Conservation (phyloP, 2,113 vertebrate species). For the Synchiropus splendidus region DNA sequence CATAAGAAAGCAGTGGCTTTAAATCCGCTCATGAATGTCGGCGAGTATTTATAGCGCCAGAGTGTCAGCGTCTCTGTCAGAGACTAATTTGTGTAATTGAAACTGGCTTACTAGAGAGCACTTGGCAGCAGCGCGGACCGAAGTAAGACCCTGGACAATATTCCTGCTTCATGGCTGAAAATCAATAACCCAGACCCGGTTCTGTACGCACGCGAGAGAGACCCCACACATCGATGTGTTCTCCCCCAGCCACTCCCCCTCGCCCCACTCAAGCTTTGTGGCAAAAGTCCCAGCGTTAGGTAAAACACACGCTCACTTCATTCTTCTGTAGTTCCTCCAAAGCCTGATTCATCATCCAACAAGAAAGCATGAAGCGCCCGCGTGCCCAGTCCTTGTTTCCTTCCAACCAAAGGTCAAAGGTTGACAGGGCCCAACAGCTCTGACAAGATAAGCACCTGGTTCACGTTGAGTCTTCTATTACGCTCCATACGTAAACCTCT, state of each 20-base stretch:
- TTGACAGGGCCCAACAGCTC: conserved; percentile 77
- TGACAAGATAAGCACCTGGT: conserved; percentile 85
- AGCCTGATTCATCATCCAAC: conserved; percentile 75
- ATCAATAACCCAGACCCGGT: conserved; percentile 36
- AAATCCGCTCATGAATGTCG: too few relatives aligned
- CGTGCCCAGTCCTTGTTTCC: conserved; percentile 57
- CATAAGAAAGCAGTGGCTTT: too few relatives aligned
- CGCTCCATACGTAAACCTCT: conserved; percentile 57
- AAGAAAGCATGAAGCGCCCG: conserved; percentile 5
- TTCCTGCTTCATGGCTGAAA: conserved; percentile 35
- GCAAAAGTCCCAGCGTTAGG: conserved; percentile 6
- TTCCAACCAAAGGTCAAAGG: conserved; percentile 78
- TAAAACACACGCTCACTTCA: neutral
- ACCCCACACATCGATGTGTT: conserved; percentile 43
- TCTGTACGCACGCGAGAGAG: conserved; percentile 23
- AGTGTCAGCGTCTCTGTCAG: conserved; percentile 18
- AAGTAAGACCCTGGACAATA: conserved; percentile 35
- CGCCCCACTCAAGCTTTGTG: conserved; percentile 1
- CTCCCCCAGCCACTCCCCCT: conserved; percentile 7
- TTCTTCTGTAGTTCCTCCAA: neutral
- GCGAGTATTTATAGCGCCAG: conserved; percentile 13
- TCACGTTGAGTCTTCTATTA: conserved; percentile 49
- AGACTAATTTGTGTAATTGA: conserved; percentile 13
- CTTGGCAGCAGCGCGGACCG: conserved; percentile 24
- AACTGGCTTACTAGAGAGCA: conserved; percentile 23